Evolutionary conservation across 2,888 invertebrate species (phyloP), one percentile per base, ranked within the genome.

Genomic region (Lycaena phlaeas): DNA sequence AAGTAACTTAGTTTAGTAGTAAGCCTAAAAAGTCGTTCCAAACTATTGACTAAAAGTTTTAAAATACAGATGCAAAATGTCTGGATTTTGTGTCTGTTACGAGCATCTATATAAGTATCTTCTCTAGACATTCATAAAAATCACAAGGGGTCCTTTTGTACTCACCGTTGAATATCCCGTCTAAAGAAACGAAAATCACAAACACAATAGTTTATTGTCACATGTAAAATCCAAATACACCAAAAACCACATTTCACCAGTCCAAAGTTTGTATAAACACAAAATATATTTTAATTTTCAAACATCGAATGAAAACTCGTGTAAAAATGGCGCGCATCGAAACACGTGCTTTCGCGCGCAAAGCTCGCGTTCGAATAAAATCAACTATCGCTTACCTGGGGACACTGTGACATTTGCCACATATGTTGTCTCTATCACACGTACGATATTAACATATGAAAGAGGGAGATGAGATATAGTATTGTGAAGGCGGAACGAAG

Each of bases 301-400:
- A 44, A 40, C 26, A 36, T 14, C 38, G 25, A 31, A 27, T 43
- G 47, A 45, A 49, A 53, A 51, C 57, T 64, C 64, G 54, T 56
- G 55, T 51, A 49, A 53, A 49, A 59, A n/a, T n/a, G n/a, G 48
- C 56, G 64, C 68, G 64, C 61, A 63, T 53, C 60, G 56, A 55
- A 60, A 51, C 49, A 56, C 77, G 82, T 79, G 72, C 71, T 67
- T 74, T 71, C 76, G 71, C 78, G 82, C 79, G 77, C 66, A 72
- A 75, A 71, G 79, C 69, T 67, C 66, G 73, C 72, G 70, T 73
- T 72, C 70, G 76, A 82, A 77, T 82, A 78, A 65, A 60, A 66
- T 67, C 56, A 57, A 61, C 61, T 59, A 58, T 61, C 51, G 56
- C 62, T 64, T 71, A 81, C 81, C 78, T 79, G 81, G 71, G 71